Conservation (phyloP, 2,888 invertebrate genomes). For the Pristionchus arcanus region DNA sequence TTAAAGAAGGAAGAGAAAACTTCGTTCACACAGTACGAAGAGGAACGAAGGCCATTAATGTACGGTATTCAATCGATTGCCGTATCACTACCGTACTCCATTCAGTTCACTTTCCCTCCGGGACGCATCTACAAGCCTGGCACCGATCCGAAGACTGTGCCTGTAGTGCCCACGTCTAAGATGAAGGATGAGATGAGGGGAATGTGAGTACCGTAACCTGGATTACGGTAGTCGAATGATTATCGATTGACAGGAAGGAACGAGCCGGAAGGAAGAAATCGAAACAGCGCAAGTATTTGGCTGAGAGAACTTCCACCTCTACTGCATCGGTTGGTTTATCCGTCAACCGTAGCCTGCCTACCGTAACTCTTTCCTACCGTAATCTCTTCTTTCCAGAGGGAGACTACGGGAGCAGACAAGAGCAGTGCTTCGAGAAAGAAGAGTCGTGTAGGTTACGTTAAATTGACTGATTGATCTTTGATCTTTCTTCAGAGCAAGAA, state of each 20-base stretch:
- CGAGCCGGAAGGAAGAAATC: slow-evolving; percentile 1
- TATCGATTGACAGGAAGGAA: neutral
- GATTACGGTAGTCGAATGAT: neutral
- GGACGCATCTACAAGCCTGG: slow-evolving; percentile 26
- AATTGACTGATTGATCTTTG: neutral
- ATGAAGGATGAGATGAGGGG: slow-evolving; percentile 45
- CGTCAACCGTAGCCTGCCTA: neutral
- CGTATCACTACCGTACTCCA: neutral
- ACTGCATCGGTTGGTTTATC: neutral
- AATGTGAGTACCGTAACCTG: neutral
- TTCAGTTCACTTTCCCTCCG: slow-evolving; percentile 16
- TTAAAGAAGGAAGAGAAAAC: neutral
- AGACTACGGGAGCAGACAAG: neutral
- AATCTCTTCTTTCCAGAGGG: neutral
- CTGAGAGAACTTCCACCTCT: neutral
- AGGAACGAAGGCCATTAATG: neutral
- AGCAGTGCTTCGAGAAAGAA: slow-evolving; percentile 2
- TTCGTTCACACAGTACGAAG: neutral
- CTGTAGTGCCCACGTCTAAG: slow-evolving; percentile 35
- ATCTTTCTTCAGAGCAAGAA: slow-evolving; percentile 1
- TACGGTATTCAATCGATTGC: neutral
- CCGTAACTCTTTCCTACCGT: neutral
- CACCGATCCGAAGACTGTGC: slow-evolving; percentile 6
- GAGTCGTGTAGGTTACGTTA: slow-evolving; percentile 24
- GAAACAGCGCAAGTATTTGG: slow-evolving; percentile 12